Conservation (phyloP, 2,888 invertebrate species). For the Cryptus viduatorius region DNA sequence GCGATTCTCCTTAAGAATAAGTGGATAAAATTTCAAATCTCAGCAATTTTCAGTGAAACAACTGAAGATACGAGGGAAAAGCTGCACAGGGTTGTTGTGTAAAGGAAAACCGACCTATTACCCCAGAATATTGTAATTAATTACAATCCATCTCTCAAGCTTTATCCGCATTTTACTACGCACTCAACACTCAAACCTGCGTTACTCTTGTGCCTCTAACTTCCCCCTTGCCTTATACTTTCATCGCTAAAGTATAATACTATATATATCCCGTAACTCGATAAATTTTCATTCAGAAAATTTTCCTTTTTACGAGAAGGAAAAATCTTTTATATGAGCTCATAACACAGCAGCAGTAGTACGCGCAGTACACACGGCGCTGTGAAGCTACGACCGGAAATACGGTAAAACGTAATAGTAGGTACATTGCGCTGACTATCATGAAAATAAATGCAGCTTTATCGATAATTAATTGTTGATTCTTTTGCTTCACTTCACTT, state of each 20-base stretch:
- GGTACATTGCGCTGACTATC: slow-evolving; percentile 19
- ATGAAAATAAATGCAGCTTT: slow-evolving; percentile 12
- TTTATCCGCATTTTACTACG: slow-evolving; percentile 63
- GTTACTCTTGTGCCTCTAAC: slow-evolving; percentile 1
- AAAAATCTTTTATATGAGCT: slow-evolving; percentile 27
- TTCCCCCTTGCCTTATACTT: slow-evolving; percentile 22
- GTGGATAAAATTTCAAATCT: not conserved
- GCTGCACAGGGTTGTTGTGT: not conserved
- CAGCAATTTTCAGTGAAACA: not conserved
- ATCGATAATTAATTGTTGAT: slow-evolving; percentile 42
- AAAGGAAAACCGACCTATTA: slow-evolving; percentile 48
- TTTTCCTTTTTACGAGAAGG: slow-evolving; percentile 29
- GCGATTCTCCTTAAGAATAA: slow-evolving; percentile 5
- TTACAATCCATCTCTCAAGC: slow-evolving; percentile 63
- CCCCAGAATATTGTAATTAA: slow-evolving; percentile 63
- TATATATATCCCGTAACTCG: slow-evolving; percentile 31
- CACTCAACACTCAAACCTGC: slow-evolving; percentile 56
- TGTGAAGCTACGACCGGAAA: not conserved
- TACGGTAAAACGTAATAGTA: not conserved
- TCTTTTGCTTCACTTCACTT: slow-evolving; percentile 33
- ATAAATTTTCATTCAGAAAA: slow-evolving; percentile 62
- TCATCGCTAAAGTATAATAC: slow-evolving; percentile 19
- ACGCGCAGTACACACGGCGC: not conserved
- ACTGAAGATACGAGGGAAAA: not conserved
- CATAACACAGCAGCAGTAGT: not conserved